Evolutionary conservation across 2,888 invertebrate genomes (phyloP).

Genomic region (Ormyrus rosae): DNA sequence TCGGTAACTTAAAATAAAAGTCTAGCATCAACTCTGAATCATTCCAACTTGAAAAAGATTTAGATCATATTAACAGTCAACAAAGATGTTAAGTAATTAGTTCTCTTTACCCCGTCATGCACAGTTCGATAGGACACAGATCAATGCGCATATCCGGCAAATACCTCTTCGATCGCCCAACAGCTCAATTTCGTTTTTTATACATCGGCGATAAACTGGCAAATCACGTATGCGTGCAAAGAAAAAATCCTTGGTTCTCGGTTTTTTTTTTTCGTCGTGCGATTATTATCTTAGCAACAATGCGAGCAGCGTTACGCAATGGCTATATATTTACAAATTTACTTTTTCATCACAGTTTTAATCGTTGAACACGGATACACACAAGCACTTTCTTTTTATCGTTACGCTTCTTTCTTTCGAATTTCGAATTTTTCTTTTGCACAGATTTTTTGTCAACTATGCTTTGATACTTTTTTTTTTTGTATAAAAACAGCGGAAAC

Average conservation of each 20-base stretch:
- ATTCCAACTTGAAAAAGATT: slow-evolving; percentile 34
- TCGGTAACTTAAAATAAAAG: not conserved
- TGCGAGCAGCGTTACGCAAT: slow-evolving; percentile 1
- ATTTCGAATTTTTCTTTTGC: not conserved
- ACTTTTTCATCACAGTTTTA: slow-evolving; percentile 54
- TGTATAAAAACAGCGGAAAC: slow-evolving; percentile 29
- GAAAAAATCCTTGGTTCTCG: not conserved
- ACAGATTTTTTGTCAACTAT: slow-evolving; percentile 10
- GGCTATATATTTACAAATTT: slow-evolving; percentile 51
- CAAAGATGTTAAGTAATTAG: slow-evolving; percentile 22
- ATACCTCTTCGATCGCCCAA: slow-evolving; percentile 7
- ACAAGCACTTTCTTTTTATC: slow-evolving; percentile 20
- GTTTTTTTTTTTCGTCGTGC: not conserved
- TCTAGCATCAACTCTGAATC: not conserved
- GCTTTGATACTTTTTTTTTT: slow-evolving; percentile 9
- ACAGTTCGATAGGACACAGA: slow-evolving; percentile 54
- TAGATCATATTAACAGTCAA: not conserved
- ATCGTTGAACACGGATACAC: slow-evolving; percentile 56
- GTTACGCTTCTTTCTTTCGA: slow-evolving; percentile 14
- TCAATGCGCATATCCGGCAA: slow-evolving; percentile 52
- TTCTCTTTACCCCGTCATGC: slow-evolving; percentile 7
- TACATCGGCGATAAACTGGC: not conserved
- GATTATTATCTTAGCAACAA: slow-evolving; percentile 9
- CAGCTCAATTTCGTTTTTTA: not conserved
- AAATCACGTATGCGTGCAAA: not conserved